Evolutionary conservation across 2,113 vertebrate species (phyloP), one percentile per base, ranked within the genome.

Genomic region (Lynx canadensis): DNA sequence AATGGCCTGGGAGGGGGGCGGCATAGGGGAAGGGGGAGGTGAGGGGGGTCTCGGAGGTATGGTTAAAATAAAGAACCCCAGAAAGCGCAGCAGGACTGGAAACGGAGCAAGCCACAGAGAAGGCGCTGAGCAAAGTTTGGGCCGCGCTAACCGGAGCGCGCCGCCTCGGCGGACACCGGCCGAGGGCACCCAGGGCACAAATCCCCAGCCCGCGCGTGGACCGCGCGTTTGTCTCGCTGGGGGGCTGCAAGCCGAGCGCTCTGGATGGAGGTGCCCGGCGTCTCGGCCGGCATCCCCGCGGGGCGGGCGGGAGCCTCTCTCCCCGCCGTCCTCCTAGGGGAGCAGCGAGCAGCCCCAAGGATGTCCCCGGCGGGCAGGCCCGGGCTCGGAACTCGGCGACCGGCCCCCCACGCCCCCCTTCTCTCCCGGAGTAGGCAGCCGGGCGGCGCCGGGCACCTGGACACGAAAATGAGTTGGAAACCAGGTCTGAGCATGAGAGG

Each of bases 381-480:
- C 0, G 5, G 23, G 7, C 3, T 33, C 3, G 1, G 10, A 19
- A 3, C 18, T 9, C 45, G 0, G 48, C 23, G 38, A 82, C n/a
- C 21, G 19, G 71, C 55, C 73, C 66, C 66, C 78, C 63, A 38
- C 57, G 3, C 41, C 16, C 50, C 9, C n/a, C 78, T 23, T 38
- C 60, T 7, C 33, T 31, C 55, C 65, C 76, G 7, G 29, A 5
- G 69, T 1, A 21, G 21, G 23, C 38, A 38, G 11, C 33, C 14
- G 48, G 41, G 33, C 76, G 36, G 38, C 11, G 18, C 79, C n/a
- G 2, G 50, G 76, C 80, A 94, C 89, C 84, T 79, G 94, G 95
- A 66, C 79, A 50, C 38, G 13, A 66, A 83, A 78, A 3, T 31
- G 55, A 79, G 88, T 19, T 16, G 83, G 73, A 21, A 80, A n/a